Base-by-base conservation (phyloP, 92 coral and sea anemone species). In the Zoanthus sansibaricus region DNA sequence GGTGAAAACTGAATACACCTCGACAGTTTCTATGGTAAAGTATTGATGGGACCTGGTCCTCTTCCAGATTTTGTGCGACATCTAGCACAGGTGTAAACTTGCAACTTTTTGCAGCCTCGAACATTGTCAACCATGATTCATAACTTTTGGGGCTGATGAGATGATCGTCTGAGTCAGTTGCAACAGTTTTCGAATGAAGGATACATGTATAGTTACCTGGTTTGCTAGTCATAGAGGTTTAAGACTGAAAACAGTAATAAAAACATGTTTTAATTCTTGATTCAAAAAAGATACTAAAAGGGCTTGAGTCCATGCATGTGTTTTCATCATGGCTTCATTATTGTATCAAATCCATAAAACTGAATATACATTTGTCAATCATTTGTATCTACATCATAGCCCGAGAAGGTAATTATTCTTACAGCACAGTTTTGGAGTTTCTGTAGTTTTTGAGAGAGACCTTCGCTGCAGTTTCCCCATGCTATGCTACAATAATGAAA, bases 61-160 rank as follows among this genome's bases (percentile, higher is more conserved):
- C 82, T 72, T 88, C 82, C 21, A 72, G 52, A 83, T 20, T 71
- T 58, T 71, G 16, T 55, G 88, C 91, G 12, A 88, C 11, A 59
- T 83, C 88, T 47, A 82, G 87, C 64, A 88, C 71, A 44, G 42
- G 4, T 37, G 42, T 37, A 37, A 37, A 37, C 42, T 37, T 37
- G 4, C 2, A 4, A 37, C 3, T 37, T 37, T 37, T 37, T 37
- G 42, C 4, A 37, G 42, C 42, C 42, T 37, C 42, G 42, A 37
- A 37, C 21, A 88, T 59, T 45, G 91, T 88, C 32, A 51, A 33
- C 91, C 91, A 88, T 30, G 91, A 88, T 18, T 82, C 91, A 58
- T 88, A 71, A 64, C 72, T 88, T 72, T 79, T 87, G 70, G 90
- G 58, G 90, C 47, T 87, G 33, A 21, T 79, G 14, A 87, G 79